Percentiles rank a stretch among this genome's conserved stretches.
These are phyloP conservation scores for Typhlichthys subterraneus DNA, from an alignment of 2,797 vertebrate genomes.

Conservation along the genomic window DNA sequence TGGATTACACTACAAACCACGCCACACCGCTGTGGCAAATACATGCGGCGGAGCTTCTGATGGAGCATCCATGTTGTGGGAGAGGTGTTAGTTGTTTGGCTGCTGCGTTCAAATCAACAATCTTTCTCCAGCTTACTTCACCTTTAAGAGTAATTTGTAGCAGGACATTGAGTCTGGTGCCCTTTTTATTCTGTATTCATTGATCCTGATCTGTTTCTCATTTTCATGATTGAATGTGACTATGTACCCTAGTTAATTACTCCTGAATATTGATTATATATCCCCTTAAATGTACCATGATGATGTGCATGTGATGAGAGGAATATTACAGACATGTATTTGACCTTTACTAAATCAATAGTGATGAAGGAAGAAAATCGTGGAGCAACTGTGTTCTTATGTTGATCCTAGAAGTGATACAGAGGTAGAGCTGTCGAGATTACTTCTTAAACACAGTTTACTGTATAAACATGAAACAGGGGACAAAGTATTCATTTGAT, in stretches of 20 bases:
- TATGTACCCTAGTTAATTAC: too few relatives aligned
- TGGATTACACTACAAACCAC: too few relatives aligned
- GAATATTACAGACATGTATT: slow-evolving; percentile 8
- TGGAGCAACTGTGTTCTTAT: neutral
- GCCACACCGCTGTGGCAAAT: too few relatives aligned
- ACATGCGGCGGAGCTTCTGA: neutral
- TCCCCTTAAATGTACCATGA: neutral
- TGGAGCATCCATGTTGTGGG: too few relatives aligned
- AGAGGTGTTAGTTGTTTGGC: too few relatives aligned
- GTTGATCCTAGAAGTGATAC: too few relatives aligned
- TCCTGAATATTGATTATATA: neutral
- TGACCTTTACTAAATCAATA: slow-evolving; percentile 21
- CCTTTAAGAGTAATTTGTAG: neutral
- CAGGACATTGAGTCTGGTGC: neutral
- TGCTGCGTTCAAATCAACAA: too few relatives aligned
- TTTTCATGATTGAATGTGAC: slow-evolving; percentile 7
- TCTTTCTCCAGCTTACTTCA: too few relatives aligned
- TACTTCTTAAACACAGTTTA: neutral
- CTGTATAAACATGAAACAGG: neutral
- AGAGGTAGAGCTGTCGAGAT: too few relatives aligned
- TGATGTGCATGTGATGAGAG: neutral
- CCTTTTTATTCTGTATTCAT: neutral
- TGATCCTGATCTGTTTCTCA: neutral
- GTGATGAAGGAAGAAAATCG: slow-evolving; percentile 1
- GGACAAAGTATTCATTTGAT: too few relatives aligned